A percentile compares a stretch with the other conserved stretches of the same genome.
phyloP scores from a whole-genome alignment of 2,113 vertebrate genomes.

The Leptodactylus fuscus region DNA sequence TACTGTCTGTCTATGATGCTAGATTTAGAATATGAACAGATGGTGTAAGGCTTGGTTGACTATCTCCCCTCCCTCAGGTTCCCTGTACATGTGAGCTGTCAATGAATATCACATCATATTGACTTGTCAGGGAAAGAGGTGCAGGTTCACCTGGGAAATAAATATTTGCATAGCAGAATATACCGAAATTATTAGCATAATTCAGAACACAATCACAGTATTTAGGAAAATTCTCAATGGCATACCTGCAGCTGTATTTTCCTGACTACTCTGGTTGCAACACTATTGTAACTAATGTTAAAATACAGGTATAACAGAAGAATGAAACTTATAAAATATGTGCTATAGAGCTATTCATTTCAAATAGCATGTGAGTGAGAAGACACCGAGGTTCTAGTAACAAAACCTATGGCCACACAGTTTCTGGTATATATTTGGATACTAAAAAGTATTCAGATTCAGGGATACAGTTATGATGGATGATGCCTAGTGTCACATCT shows the following conservation, averaged over 20 bases:
- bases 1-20: background rate
- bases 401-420: no score
- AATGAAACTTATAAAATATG: no score
- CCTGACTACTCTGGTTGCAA: background rate
- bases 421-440: no score
- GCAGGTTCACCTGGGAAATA: conserved; percentile 3
- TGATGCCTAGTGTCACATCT: no score
- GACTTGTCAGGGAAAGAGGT: conserved; percentile 36
- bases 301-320: background rate
- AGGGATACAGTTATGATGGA: no score
- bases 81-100: conserved; percentile 43
- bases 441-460: no score
- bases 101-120: conserved; percentile 34
- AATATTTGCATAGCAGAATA: background rate
- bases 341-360: no score
- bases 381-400: no score
- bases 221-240: background rate
- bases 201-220: background rate
- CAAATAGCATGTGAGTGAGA: no score
- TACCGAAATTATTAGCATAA: conserved; percentile 3
- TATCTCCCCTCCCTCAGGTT: conserved; percentile 38
- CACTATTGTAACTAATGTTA: background rate
- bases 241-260: background rate
- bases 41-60: conserved; percentile 12
- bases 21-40: conserved; percentile 28